Percentiles rank a stretch among this genome's conserved stretches.
These are phyloP conservation scores for Mesorhabditis sp. DNA, from an alignment of 2,888 invertebrate species.

Conservation along the genomic window DNA sequence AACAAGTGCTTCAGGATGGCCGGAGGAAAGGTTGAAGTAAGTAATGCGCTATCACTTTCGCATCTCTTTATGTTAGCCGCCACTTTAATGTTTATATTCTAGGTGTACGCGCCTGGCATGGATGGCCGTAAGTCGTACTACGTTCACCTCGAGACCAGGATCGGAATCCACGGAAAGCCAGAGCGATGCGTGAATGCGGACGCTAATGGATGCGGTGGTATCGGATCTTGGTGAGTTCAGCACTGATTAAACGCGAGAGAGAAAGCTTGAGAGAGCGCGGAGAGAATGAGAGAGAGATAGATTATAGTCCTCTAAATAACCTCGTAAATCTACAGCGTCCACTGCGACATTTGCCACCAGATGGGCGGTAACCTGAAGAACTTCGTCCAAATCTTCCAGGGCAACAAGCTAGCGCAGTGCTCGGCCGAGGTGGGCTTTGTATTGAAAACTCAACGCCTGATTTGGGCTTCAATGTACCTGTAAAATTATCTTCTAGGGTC, in stretches of 20 bases:
- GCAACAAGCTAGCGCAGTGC: slow-evolving; percentile 52
- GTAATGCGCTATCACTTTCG: not conserved
- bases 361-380: slow-evolving; percentile 51
- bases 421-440: slow-evolving; percentile 29
- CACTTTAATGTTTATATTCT: not conserved
- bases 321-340: slow-evolving; percentile 27
- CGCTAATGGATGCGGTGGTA: slow-evolving; percentile 54
- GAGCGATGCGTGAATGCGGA: slow-evolving; percentile 56
- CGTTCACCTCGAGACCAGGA: slow-evolving; percentile 55
- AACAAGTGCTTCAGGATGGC: slow-evolving; percentile 56
- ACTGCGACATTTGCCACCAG: slow-evolving; percentile 55
- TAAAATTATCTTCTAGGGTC: slow-evolving; percentile 25
- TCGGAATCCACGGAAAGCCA: slow-evolving; percentile 56
- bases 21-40: slow-evolving; percentile 54
- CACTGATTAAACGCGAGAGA: not conserved
- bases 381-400: slow-evolving; percentile 56
- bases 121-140: slow-evolving; percentile 53
- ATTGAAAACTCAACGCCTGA: not conserved
- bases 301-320: not conserved
- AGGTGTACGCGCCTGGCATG: slow-evolving; percentile 32
- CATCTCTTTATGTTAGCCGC: not conserved
- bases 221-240: slow-evolving; percentile 50
- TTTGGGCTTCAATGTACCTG: not conserved
- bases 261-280: not conserved
- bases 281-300: too few relatives aligned